Percentiles rank a stretch among this genome's conserved stretches.
Conservation (phyloP, 2,797 vertebrate genomes). For the Nyctalus aviator region DNA sequence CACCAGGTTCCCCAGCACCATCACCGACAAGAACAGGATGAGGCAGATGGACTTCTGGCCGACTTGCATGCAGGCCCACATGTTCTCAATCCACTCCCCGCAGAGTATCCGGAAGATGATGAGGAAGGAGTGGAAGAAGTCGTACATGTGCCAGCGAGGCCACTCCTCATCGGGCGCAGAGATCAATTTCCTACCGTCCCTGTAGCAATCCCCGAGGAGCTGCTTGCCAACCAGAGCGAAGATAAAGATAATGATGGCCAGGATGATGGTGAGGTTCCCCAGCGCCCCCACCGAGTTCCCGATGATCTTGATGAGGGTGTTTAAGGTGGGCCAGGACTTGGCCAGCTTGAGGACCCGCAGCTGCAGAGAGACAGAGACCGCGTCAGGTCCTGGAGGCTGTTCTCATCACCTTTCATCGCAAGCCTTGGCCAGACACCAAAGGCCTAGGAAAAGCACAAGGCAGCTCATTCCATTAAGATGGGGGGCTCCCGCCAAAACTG, state of each 20-base stretch:
- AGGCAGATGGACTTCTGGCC: conserved; percentile 92
- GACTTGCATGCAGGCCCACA: conserved; percentile 95
- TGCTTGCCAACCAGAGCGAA: conserved; percentile 97
- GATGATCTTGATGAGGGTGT: conserved; percentile 98
- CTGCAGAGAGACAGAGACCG: conserved; percentile 86
- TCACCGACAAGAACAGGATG: conserved; percentile 96
- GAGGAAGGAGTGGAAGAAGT: conserved; percentile 98
- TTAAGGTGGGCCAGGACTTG: conserved; percentile 98
- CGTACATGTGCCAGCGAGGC: conserved; percentile 97
- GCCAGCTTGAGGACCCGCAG: conserved; percentile 97
- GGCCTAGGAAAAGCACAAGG: background rate
- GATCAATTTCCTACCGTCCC: rapidly evolving
- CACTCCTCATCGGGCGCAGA: rapidly evolving
- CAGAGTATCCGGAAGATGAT: conserved; percentile 93
- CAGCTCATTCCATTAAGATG: background rate
- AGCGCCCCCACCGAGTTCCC: conserved; percentile 96
- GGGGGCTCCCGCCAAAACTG: no score
- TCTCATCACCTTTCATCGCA: background rate
- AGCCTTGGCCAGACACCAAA: background rate
- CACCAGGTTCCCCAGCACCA: conserved; percentile 98
- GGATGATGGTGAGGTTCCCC: conserved; percentile 96
- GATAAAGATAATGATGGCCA: conserved; percentile 98
- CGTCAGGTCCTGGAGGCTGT: background rate
- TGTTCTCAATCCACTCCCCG: conserved; percentile 95
- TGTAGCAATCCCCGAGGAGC: conserved; percentile 93